These are phyloP conservation scores for Archips crataeganus DNA, from an alignment of 2,888 invertebrate species.

Conservation along the genomic window DNA sequence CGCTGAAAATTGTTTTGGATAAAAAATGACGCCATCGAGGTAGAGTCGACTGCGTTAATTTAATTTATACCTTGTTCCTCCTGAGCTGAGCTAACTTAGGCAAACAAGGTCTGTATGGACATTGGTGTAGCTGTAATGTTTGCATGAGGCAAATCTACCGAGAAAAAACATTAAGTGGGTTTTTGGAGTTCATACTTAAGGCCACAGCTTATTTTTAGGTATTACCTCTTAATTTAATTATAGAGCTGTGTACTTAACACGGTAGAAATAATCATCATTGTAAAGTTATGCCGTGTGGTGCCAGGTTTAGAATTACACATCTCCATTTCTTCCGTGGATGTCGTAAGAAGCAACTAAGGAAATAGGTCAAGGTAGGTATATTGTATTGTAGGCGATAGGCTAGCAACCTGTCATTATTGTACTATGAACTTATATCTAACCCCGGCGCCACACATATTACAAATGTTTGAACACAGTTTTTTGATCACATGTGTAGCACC, in stretches of 20 bases:
- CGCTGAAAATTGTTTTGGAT: constrained; percentile 3
- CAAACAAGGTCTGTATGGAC: constrained; percentile 30
- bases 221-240: neutral
- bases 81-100: constrained; percentile 13
- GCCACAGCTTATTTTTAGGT: neutral
- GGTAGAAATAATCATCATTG: neutral
- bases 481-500: no score
- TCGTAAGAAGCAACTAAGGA: no score
- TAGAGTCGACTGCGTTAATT: constrained; percentile 36
- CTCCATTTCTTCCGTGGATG: no score
- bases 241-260: neutral
- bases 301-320: no score
- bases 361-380: no score
- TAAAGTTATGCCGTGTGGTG: no score
- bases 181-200: neutral
- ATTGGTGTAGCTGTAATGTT: constrained; percentile 35
- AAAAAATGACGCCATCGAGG: constrained; percentile 34
- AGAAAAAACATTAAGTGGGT: constrained; percentile 10
- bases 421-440: no score
- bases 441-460: no score
- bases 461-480: no score
- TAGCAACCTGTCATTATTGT: no score
- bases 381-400: no score
- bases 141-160: constrained; percentile 23
- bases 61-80: constrained; percentile 36